phyloP scores from a whole-genome alignment of 2,797 vertebrate genomes.

The Darevskia mixta region DNA sequence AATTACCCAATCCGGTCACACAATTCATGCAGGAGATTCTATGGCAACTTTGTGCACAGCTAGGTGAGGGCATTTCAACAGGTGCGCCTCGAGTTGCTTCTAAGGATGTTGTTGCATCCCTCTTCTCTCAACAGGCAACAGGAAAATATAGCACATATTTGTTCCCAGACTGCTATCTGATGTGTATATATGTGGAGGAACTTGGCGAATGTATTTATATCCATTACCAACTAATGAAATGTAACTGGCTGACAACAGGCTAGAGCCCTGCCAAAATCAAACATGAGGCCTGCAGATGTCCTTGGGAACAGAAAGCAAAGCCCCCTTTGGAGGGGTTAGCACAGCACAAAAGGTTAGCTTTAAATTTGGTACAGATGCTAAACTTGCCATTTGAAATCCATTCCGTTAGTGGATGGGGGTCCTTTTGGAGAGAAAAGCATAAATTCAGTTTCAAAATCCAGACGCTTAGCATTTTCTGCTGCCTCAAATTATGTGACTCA shows the following conservation, averaged over 20 bases:
- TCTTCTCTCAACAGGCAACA: neutral
- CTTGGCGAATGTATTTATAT: conserved; percentile 45
- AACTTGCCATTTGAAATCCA: conserved; percentile 40
- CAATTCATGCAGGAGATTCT: neutral
- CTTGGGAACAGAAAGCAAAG: conserved; percentile 54
- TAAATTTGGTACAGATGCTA: conserved; percentile 73
- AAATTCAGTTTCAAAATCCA: conserved; percentile 56
- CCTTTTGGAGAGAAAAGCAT: conserved; percentile 32
- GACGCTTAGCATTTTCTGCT: conserved; percentile 57
- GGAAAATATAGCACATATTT: conserved; percentile 12
- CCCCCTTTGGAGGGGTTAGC: conserved; percentile 58
- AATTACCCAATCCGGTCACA: neutral
- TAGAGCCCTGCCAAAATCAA: conserved; percentile 67
- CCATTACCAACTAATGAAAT: conserved; percentile 61
- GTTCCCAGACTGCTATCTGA: conserved; percentile 30
- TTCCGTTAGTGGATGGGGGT: conserved; percentile 54
- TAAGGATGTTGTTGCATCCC: neutral
- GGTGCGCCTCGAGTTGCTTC: neutral
- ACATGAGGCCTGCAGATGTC: conserved; percentile 77
- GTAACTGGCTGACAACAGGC: conserved; percentile 71
- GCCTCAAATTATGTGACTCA: conserved; percentile 70
- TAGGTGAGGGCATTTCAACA: neutral
- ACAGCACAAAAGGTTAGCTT: conserved; percentile 60
- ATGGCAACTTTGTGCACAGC: neutral
- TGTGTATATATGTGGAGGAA: neutral